Evolutionary conservation across 1,140 invertebrate species (phyloP).

Genomic region (Brachionus koreanus): DNA sequence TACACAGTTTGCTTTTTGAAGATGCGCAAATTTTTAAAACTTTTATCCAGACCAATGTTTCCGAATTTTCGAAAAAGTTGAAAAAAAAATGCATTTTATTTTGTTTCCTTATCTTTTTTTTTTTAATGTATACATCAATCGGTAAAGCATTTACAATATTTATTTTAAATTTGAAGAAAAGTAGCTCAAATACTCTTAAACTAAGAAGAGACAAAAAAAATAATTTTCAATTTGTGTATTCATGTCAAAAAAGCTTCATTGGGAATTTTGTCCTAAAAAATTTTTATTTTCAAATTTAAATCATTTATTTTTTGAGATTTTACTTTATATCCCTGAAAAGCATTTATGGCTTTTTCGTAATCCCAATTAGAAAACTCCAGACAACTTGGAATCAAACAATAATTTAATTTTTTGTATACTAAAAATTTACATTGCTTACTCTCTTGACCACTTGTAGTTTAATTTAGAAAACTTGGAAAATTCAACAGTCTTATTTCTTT

Average conservation of each 20-base stretch:
- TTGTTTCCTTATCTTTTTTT: neutral
- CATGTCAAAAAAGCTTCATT: neutral
- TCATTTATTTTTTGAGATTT: neutral
- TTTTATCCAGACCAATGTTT: neutral
- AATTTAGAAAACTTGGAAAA: slow-evolving; percentile 35
- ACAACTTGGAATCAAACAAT: neutral
- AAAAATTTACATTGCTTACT: neutral
- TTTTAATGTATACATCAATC: neutral
- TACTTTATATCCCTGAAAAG: neutral
- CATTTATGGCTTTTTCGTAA: neutral
- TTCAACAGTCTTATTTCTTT: neutral
- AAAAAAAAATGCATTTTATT: too few relatives aligned
- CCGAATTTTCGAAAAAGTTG: neutral
- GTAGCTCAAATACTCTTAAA: neutral
- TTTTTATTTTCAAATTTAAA: too few relatives aligned
- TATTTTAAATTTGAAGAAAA: neutral
- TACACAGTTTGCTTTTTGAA: neutral
- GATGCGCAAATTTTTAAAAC: neutral
- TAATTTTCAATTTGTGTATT: neutral
- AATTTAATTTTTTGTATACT: neutral
- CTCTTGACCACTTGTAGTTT: slow-evolving; percentile 32
- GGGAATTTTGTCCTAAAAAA: neutral
- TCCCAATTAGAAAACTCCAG: slow-evolving; percentile 26
- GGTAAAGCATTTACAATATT: slow-evolving; percentile 22
- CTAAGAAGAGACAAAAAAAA: neutral